These are phyloP conservation scores for Asbolus verrucosus DNA, from an alignment of 1,140 invertebrate genomes.

Conservation along the genomic window DNA sequence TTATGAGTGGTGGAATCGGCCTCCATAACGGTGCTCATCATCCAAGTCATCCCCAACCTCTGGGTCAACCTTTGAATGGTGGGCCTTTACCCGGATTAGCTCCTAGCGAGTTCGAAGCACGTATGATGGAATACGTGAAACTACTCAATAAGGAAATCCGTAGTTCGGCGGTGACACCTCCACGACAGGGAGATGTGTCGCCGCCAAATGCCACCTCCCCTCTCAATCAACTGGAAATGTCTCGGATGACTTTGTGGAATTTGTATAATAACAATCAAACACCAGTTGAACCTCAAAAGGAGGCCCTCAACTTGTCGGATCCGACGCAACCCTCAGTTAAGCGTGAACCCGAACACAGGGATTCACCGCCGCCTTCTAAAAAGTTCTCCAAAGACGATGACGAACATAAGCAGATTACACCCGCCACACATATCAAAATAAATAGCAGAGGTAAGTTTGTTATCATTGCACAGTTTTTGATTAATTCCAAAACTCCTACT, in stretches of 20 bases:
- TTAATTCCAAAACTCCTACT: no score
- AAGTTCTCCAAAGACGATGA: constrained; percentile 68
- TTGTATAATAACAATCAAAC: constrained; percentile 78
- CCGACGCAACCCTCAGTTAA: constrained; percentile 67
- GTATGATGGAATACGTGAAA: constrained; percentile 84
- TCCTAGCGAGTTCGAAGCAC: constrained; percentile 77
- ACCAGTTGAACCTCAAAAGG: constrained; percentile 70
- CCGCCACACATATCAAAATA: constrained; percentile 89
- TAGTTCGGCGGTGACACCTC: constrained; percentile 66
- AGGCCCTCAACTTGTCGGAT: constrained; percentile 74
- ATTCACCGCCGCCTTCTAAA: constrained; percentile 71
- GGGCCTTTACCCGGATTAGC: constrained; percentile 65
- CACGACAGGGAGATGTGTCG: constrained; percentile 69
- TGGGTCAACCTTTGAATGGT: constrained; percentile 64
- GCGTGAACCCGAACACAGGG: constrained; percentile 72
- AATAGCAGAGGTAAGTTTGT: constrained; percentile 84
- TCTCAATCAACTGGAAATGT: constrained; percentile 78
- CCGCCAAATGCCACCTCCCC: constrained; percentile 70
- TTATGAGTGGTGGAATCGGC: constrained; percentile 67
- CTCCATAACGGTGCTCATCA: constrained; percentile 71
- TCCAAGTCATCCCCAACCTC: constrained; percentile 63
- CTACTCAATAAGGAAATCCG: constrained; percentile 70
- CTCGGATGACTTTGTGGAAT: constrained; percentile 83
- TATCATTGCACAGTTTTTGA: no score
- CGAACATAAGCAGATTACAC: constrained; percentile 59